Base-by-base conservation (phyloP, 2,888 invertebrate genomes). In the Tillus elongatus region DNA sequence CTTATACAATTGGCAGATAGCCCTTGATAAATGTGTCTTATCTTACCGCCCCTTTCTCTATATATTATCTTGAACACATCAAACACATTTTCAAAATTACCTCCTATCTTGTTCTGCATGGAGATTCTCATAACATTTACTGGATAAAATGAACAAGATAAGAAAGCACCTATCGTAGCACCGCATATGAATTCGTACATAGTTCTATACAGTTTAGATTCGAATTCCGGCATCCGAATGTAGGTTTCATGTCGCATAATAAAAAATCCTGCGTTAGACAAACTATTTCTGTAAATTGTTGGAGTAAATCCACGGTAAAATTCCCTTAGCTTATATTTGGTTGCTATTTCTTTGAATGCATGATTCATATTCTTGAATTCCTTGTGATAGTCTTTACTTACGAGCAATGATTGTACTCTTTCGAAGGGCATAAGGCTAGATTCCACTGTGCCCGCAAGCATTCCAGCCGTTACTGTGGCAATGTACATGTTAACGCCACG, bases 61-160 rank as follows among this genome's bases (percentile, higher is more conserved):
- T 89, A 85, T 39, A 97, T 77, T 51, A 80, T 74, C 41, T 66
- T 66, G 54, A 82, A 75, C 31, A 82, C 79, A 37, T 70, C 69
- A 39, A 70, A 58, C 44, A 85, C 68, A 52, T 75, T 76, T 50
- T 80, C 74, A 54, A 79, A 81, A 3, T 75, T 68, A 1, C 86
- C 87, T 12, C 93, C 96, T 41, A 95, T 69, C 53, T 81, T 79
- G 52, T 82, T 82, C 67, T 98, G 98, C 86, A 96, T 90, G 33
- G 85, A 79, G 38, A 96, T 86, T 71, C 98, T 98, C 32, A 95
- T 77, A 33, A 98, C 95, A 69, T 98, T 98, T 16, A 96, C 66
- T 0, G 98, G 98, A 70, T 92, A 99, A 69, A 91, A 96, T 6
- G 93, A 49, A 6, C 92, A 93, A 59, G 93, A 93, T 13, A 95